Evolutionary conservation across 1,140 invertebrate genomes (phyloP).

Genomic region (Nylanderia fulva): DNA sequence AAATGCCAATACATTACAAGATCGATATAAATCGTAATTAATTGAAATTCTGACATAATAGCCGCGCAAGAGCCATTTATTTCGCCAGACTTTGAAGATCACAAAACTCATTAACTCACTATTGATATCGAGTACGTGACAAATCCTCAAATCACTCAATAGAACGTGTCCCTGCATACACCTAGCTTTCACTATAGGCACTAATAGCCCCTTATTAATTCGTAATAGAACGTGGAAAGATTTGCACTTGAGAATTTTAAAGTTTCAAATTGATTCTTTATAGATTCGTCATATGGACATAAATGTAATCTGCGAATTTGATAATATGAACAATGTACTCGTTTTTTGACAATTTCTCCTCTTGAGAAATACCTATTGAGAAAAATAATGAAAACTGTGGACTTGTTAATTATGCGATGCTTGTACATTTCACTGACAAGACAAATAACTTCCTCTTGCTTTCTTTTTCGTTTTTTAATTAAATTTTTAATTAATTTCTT

Average conservation of each 20-base stretch:
- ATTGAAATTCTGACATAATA: background rate
- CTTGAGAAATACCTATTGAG: background rate
- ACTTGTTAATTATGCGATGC: background rate
- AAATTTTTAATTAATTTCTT: conserved; percentile 45
- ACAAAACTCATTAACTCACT: conserved; percentile 36
- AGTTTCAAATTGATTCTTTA: background rate
- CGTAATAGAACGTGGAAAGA: background rate
- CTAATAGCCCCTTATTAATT: background rate
- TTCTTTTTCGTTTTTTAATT: conserved; percentile 2
- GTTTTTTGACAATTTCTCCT: background rate
- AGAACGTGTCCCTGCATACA: conserved; percentile 27
- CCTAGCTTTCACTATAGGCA: background rate
- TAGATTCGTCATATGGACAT: background rate
- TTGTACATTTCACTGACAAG: background rate
- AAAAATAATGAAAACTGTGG: background rate
- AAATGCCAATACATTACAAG: background rate
- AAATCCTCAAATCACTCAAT: conserved; percentile 27
- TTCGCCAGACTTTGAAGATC: conserved; percentile 38
- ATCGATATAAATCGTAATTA: conserved; percentile 27
- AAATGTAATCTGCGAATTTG: background rate
- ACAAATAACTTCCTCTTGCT: background rate
- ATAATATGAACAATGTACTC: background rate
- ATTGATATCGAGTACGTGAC: conserved; percentile 54
- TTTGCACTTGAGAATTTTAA: conserved; percentile 12
- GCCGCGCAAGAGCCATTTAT: conserved; percentile 18